Conservation (phyloP, 1,140 invertebrate species). For the Drosophila miranda region DNA sequence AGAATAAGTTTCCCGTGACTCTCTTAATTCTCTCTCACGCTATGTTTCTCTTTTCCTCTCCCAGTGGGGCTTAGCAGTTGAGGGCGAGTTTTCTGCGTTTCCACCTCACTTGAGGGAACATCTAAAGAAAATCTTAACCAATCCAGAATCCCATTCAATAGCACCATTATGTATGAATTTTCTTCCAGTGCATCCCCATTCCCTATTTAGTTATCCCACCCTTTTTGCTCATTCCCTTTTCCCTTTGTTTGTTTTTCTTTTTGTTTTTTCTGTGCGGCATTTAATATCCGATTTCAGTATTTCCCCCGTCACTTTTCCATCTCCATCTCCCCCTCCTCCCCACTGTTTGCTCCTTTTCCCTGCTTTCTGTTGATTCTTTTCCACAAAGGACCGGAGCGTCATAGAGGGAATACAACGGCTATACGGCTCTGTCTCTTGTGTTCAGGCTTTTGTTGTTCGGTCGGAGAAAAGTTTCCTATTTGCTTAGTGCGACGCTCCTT, state of each 20-base stretch:
- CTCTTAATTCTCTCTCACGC: too few relatives aligned
- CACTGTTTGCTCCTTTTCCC: slow-evolving; percentile 5
- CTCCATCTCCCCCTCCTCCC: background rate
- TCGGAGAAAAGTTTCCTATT: slow-evolving; percentile 65
- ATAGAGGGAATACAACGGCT: slow-evolving; percentile 17
- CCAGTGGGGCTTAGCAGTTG: too few relatives aligned
- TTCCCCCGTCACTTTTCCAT: background rate
- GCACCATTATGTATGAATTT: too few relatives aligned
- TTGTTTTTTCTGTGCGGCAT: slow-evolving; percentile 58
- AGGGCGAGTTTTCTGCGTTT: too few relatives aligned
- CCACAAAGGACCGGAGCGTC: slow-evolving; percentile 41
- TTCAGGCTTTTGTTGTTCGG: slow-evolving; percentile 25
- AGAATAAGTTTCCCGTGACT: too few relatives aligned
- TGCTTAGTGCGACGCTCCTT: slow-evolving; percentile 62
- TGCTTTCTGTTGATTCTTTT: slow-evolving; percentile 36
- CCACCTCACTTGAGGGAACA: too few relatives aligned
- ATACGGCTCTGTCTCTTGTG: slow-evolving; percentile 17
- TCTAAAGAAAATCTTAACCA: too few relatives aligned
- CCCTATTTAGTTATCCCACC: too few relatives aligned
- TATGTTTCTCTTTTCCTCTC: too few relatives aligned
- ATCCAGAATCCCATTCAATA: too few relatives aligned
- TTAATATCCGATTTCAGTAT: slow-evolving; percentile 80
- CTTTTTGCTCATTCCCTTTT: slow-evolving; percentile 38
- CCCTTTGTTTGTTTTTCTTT: slow-evolving; percentile 20
- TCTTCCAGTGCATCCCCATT: too few relatives aligned